Conservation (phyloP, 1,140 invertebrate species). For the Tyrophagus putrescentiae region DNA sequence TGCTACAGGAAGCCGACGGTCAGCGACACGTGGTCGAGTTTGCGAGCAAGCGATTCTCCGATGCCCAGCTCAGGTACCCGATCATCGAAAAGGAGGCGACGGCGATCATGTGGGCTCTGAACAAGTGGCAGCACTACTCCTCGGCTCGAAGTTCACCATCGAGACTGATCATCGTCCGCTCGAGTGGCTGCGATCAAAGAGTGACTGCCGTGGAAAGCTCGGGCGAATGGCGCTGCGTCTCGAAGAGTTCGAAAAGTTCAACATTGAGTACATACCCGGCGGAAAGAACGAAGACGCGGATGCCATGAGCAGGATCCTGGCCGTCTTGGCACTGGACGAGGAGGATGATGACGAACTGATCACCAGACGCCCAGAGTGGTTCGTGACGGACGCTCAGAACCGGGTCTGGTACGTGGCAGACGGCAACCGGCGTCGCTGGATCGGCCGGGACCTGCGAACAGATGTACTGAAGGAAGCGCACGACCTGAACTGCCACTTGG, state of each 20-base stretch:
- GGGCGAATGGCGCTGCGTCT: not conserved
- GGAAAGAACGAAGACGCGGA: not conserved
- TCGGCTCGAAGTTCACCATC: not conserved
- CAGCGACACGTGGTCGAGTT: not conserved
- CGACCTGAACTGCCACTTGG: too few relatives aligned
- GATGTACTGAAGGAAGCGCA: too few relatives aligned
- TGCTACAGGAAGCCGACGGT: constrained; percentile 1
- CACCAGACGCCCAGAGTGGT: too few relatives aligned
- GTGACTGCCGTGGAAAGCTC: not conserved
- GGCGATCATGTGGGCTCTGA: not conserved
- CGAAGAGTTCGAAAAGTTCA: not conserved
- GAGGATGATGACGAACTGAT: not conserved
- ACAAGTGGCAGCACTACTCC: not conserved
- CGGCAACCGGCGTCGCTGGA: too few relatives aligned
- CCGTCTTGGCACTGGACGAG: not conserved
- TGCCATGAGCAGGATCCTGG: not conserved
- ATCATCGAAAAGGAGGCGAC: not conserved
- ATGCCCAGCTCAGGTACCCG: not conserved
- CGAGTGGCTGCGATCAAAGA: not conserved
- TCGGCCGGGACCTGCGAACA: too few relatives aligned
- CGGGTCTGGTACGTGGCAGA: too few relatives aligned
- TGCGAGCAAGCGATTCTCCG: not conserved
- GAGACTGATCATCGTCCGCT: too few relatives aligned
- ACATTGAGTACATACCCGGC: not conserved
- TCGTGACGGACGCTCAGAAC: too few relatives aligned